These are phyloP conservation scores for Ptyas mucosa DNA, from an alignment of 2,113 vertebrate species.

Conservation along the genomic window DNA sequence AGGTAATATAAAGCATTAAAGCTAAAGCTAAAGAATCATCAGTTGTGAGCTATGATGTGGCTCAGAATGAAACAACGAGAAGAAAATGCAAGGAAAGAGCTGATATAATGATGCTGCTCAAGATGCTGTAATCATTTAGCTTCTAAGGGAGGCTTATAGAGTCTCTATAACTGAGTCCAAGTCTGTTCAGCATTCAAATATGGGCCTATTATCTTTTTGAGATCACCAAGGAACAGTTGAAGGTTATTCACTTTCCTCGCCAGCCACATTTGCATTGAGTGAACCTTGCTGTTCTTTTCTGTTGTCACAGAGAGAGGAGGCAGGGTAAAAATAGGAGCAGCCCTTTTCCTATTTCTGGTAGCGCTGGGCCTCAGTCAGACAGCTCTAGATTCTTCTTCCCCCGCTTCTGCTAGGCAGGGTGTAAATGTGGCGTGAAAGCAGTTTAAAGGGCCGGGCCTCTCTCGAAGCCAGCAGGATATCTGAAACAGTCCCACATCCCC, in stretches of 20 bases:
- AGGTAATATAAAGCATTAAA: slow-evolving; percentile 31
- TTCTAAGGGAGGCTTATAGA: slow-evolving; percentile 60
- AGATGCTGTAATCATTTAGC: slow-evolving; percentile 53
- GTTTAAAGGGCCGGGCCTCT: slow-evolving; percentile 33
- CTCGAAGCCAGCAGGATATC: slow-evolving; percentile 37
- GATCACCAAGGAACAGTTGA: slow-evolving; percentile 4
- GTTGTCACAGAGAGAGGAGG: not conserved
- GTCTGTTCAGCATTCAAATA: slow-evolving; percentile 53
- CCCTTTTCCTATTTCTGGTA: not conserved
- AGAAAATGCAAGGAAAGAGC: slow-evolving; percentile 14
- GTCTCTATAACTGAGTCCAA: slow-evolving; percentile 53
- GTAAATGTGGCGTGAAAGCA: slow-evolving; percentile 51
- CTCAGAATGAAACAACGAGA: not conserved
- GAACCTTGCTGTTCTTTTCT: not conserved
- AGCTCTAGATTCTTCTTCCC: not conserved
- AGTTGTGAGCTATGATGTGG: slow-evolving; percentile 1
- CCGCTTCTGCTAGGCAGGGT: slow-evolving; percentile 27
- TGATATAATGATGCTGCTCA: slow-evolving; percentile 42
- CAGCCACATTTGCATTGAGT: not conserved
- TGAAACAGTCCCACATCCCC: slow-evolving; percentile 32
- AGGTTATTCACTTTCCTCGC: slow-evolving; percentile 20
- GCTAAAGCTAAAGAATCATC: slow-evolving; percentile 30
- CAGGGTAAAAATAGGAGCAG: slow-evolving; percentile 21
- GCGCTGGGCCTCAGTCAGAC: slow-evolving; percentile 18
- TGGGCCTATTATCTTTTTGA: slow-evolving; percentile 43